These are phyloP conservation scores for Patiria pectinifera DNA, from an alignment of 53 echinoderm and acorn worm genomes.

Conservation along the genomic window DNA sequence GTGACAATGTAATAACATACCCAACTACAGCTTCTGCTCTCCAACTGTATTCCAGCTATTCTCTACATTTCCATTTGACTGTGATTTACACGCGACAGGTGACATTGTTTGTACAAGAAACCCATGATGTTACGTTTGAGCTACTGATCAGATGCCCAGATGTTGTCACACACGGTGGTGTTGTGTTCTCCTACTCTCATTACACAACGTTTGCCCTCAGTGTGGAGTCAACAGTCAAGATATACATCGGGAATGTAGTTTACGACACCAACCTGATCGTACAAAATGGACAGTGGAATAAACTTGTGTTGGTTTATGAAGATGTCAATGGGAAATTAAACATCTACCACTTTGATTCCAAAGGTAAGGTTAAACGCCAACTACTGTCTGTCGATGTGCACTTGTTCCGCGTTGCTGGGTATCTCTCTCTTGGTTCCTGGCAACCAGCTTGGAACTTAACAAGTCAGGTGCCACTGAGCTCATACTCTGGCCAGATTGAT, in stretches of 20 bases:
- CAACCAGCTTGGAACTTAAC: constrained; percentile 67
- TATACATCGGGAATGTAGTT: constrained; percentile 66
- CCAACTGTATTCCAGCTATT: constrained; percentile 65
- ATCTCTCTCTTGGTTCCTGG: constrained; percentile 88
- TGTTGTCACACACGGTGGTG: constrained; percentile 57
- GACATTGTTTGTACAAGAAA: constrained; percentile 44
- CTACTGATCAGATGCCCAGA: constrained; percentile 74
- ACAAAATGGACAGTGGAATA: constrained; percentile 73
- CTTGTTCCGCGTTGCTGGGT: constrained; percentile 74
- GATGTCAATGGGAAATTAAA: constrained; percentile 67
- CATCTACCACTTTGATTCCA: constrained; percentile 72
- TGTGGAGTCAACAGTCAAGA: constrained; percentile 63
- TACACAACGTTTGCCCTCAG: constrained; percentile 73
- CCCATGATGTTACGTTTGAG: constrained; percentile 76
- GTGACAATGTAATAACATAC: constrained; percentile 79
- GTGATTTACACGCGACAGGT: constrained; percentile 67
- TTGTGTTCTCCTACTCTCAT: constrained; percentile 83
- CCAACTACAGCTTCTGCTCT: constrained; percentile 38
- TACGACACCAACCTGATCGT: constrained; percentile 73
- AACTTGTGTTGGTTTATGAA: constrained; percentile 78
- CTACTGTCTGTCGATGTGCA: constrained; percentile 44
- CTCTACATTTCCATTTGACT: constrained; percentile 69
- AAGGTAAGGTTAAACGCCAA: constrained; percentile 60
- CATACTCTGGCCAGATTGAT: constrained; percentile 77
- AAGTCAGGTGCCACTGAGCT: constrained; percentile 66